Evolutionary conservation across 2,113 vertebrate genomes (phyloP), one percentile per base, ranked within the genome.

Genomic region (Erythrolamprus reginae): DNA sequence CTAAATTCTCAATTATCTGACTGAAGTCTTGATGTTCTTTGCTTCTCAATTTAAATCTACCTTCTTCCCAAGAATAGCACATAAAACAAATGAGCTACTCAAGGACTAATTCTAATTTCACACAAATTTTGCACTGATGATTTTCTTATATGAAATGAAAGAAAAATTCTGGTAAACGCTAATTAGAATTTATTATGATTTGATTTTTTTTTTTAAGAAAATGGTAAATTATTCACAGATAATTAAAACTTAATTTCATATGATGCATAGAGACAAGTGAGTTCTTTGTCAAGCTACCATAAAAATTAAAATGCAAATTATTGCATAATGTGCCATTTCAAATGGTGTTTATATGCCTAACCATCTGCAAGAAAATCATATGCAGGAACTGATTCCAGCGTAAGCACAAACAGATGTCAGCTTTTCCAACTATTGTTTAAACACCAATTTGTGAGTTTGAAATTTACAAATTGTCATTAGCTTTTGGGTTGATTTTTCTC

Each of bases 221-320:
- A 84, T 87, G 47, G 51, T 47, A 86, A 92, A 92, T 82, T 88
- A 86, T 89, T 90, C 87, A 88, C 45, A 86, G 86, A 92, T 90
- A 85, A 92, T 85, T 48, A 85, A 58, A 88, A 50, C 45, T 77
- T 28, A 77, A 85, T 77, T 85, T 88, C 50, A 86, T 84, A 92
- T 88, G 58, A 58, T 86, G 42, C 82, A 90, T 90, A 85, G 82
- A 90, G 77, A 86, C 82, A 86, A 24, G 53, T 56, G 50, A 52
- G 38, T 88, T 88, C 83, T 90, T 90, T 86, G 84, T 77, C 17
- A 86, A 47, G 86, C n/a, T 58, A 77, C 42, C 42, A 82, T 87
- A 87, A 90, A 88, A 90, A 90, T 82, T 88, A 88, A 88, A 87
- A 90, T 90, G 86, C 89, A 84, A 82, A 92, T 85, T 88, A 53